Conservation (phyloP, 2,888 invertebrate genomes). For the Homarus gammarus region DNA sequence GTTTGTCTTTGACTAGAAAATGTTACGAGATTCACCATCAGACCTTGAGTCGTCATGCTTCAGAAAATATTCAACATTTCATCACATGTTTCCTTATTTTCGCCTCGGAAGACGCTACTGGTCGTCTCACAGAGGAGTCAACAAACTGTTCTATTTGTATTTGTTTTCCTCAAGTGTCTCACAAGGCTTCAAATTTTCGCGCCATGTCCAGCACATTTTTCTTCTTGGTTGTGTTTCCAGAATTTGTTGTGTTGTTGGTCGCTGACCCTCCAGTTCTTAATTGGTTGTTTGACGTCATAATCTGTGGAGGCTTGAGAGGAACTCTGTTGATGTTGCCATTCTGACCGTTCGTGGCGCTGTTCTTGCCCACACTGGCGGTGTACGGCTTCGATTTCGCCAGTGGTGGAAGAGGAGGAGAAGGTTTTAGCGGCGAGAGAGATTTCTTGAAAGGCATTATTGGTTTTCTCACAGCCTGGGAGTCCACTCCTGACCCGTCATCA, state of each 20-base stretch:
- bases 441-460: conserved; percentile 10
- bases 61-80: too few species aligned
- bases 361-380: not conserved
- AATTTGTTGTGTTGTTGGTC: not conserved
- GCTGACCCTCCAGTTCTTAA: not conserved
- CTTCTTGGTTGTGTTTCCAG: too few species aligned
- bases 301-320: not conserved
- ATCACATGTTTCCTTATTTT: too few species aligned
- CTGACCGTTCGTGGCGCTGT: not conserved
- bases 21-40: not conserved
- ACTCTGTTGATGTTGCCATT: not conserved
- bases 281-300: too few species aligned
- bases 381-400: not conserved
- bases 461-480: not conserved
- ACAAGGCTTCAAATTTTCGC: not conserved
- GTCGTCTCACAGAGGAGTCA: too few species aligned
- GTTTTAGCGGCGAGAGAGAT: not conserved
- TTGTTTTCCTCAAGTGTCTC: too few species aligned
- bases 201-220: conserved; percentile 18
- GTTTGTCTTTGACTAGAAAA: not conserved
- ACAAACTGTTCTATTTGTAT: too few species aligned
- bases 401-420: not conserved
- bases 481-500: not conserved
- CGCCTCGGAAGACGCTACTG: too few species aligned
- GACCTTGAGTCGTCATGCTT: not conserved